These are phyloP conservation scores for Rhopalosiphum padi DNA, from an alignment of 1,140 invertebrate genomes.

Conservation along the genomic window DNA sequence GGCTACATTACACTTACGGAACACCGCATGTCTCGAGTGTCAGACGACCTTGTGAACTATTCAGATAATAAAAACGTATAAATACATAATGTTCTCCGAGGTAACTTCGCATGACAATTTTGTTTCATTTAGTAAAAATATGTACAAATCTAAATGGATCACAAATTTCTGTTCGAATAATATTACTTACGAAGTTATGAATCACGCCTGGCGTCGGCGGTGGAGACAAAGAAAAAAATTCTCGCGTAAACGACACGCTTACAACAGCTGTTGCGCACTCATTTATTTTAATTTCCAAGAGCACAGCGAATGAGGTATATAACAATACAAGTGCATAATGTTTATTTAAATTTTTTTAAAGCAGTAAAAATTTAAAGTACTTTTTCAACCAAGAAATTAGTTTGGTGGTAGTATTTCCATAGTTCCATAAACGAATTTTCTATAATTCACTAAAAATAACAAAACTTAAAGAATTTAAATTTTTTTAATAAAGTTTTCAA, in stretches of 20 bases:
- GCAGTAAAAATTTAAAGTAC: neutral
- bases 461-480: neutral
- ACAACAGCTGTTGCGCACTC: neutral
- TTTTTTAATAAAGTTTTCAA: neutral
- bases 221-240: slow-evolving; percentile 17
- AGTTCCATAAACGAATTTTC: neutral
- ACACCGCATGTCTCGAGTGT: neutral
- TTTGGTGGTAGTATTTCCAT: neutral
- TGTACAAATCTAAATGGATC: neutral
- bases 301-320: neutral
- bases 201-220: neutral
- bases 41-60: neutral
- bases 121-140: neutral
- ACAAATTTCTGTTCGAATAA: neutral
- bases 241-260: slow-evolving; percentile 11
- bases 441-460: neutral
- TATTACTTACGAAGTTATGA: neutral
- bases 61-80: neutral
- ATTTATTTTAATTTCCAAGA: neutral
- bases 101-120: neutral
- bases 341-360: neutral
- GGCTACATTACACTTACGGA: neutral
- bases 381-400: neutral
- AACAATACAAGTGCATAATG: neutral
- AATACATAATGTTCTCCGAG: neutral